Base-by-base conservation (phyloP, 2,888 invertebrate species). In the Amorpha juglandis region DNA sequence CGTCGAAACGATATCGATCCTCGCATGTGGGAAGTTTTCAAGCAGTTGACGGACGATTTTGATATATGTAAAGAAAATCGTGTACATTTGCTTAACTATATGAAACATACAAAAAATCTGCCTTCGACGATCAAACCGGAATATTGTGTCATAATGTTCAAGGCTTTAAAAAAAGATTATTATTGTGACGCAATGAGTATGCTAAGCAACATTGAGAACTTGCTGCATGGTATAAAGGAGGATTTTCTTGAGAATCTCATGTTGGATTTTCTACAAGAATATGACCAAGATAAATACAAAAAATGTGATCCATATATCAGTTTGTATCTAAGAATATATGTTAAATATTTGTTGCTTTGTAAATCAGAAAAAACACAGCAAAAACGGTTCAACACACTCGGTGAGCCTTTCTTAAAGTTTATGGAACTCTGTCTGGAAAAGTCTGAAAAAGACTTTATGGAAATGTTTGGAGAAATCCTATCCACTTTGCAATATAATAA, bases 1-100 rank as follows among this genome's bases (percentile, higher is more conserved):
- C 63, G 42, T 0, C 71, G 75, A 3, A 68, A 73, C 16, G 42
- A 52, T 0, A 68, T 78, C 1, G 76, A 84, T 55, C 50, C n/a
- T 16, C 27, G 63, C 35, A 70, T 87, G 42, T 89, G 87, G 87
- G 67, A 77, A 16, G 72, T 74, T 12, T 67, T 84, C 2, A 83
- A 82, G 68, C 72, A 77, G 0, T 38, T 82, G 0, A 69, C 89
- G 14, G 47, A 67, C 33, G 70, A 71, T 16, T 65, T 81, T 8
- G 76, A 84, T 45, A 6, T 82, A 6, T 68, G 69, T 9, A 63
- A 68, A 19, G 72, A 68, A 0, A 62, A 70, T 4, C 68, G 71
- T 50, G 64, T 68, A 21, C 65, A 70, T 7, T 58, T 75, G 63
- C 58, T n/a, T 12, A 51, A 65, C 9, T 19, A 51, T 52, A 67